Evolutionary conservation across 2,797 vertebrate genomes (phyloP), one percentile per base, ranked within the genome.

Genomic region (Enteromius thamalakanensis): DNA sequence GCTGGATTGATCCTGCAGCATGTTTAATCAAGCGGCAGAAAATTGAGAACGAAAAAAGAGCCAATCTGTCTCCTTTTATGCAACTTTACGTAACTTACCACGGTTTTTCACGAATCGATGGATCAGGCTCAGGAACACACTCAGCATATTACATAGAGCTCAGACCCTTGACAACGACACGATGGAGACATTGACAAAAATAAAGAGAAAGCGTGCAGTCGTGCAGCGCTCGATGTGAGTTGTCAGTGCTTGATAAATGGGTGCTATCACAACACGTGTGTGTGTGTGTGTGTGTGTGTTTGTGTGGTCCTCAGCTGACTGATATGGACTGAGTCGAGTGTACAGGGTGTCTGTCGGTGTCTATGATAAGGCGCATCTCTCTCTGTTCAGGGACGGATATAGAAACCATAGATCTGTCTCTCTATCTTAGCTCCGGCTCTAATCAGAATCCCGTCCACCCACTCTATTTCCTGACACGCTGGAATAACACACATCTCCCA

Each of bases 171-270:
- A 83, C 11, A 26, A 23, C 1, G n/a, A 53, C 40, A 62, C 34
- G 82, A 76, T 82, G 77, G 79, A 89, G 84, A 85, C 49, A 17
- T 40, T 72, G 79, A 77, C 45, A 83, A 85, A 86, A 83, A 76
- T 83, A 81, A 65, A 80, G 67, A 85, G 75, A 92, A 90, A 91
- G 88, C 89, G 86, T 86, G 80, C 74, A 84, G 84, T 89, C 85
- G 74, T 90, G 68, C 86, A 40, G 77, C 87, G 68, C 85, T 90
- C 89, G 91, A 91, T 91, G 91, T 87, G 88, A 92, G 75, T 79
- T 90, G 93, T 93, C 93, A 91, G 89, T 53, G 45, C 91, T 91
- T 95, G 94, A 95, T 94, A 89, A 93, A 95, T 94, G 90, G 76
- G 86, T 86, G 89, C 93, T 91, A 93, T 94, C 91, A 91, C 82